These are phyloP conservation scores for Magallana ariakensis DNA, from an alignment of 1,140 invertebrate genomes.

Conservation along the genomic window DNA sequence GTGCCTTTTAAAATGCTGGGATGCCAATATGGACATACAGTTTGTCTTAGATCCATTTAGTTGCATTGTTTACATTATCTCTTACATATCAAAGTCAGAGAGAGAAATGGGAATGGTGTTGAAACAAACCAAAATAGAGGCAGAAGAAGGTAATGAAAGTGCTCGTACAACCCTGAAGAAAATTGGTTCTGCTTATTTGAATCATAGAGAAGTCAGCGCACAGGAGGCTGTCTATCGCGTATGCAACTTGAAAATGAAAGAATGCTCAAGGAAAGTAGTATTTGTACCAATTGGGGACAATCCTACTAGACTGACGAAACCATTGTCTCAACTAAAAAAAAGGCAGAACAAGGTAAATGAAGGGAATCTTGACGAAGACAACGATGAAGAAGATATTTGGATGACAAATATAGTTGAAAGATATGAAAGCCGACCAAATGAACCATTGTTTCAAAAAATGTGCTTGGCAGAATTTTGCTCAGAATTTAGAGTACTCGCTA, in stretches of 20 bases:
- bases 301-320: background rate
- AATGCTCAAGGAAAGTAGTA: too few species aligned
- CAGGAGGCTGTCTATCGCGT: too few species aligned
- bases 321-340: background rate
- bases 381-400: conserved; percentile 41
- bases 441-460: conserved; percentile 29
- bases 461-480: conserved; percentile 57
- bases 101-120: conserved; percentile 50
- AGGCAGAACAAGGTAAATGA: background rate
- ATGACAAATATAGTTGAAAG: conserved; percentile 30
- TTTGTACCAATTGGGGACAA: too few species aligned
- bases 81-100: conserved; percentile 56
- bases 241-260: too few species aligned
- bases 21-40: conserved; percentile 57
- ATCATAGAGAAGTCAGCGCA: background rate
- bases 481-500: conserved; percentile 49
- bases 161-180: conserved; percentile 48
- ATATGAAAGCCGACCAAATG: conserved; percentile 18
- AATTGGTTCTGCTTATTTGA: conserved; percentile 48
- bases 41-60: conserved; percentile 50
- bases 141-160: conserved; percentile 49
- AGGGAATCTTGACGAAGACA: background rate
- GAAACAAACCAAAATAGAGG: conserved; percentile 49
- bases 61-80: conserved; percentile 56
- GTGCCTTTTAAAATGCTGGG: conserved; percentile 18